These are phyloP conservation scores for Eulemur rubriventer DNA, from an alignment of 2,797 vertebrate species.

Conservation along the genomic window DNA sequence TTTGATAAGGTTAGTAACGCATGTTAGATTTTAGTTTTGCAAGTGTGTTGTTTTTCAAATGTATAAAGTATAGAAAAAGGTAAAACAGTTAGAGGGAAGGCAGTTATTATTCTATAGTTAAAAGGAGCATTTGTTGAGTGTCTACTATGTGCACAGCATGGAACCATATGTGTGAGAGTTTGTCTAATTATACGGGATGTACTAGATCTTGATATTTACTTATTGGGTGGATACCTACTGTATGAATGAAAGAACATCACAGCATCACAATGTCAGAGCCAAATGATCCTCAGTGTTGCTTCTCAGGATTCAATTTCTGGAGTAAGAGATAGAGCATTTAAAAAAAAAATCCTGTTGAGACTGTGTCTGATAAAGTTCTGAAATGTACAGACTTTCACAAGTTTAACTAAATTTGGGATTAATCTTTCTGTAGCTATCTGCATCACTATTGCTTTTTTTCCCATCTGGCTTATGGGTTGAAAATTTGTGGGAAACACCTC, in stretches of 20 bases:
- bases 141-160: neutral
- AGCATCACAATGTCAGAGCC: constrained; percentile 29
- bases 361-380: constrained; percentile 61
- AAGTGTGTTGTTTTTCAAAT: constrained; percentile 79
- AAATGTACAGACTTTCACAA: constrained; percentile 65
- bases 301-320: constrained; percentile 69
- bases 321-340: constrained; percentile 39
- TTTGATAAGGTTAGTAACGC: constrained; percentile 79
- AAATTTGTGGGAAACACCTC: constrained; percentile 54
- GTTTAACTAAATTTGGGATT: constrained; percentile 64
- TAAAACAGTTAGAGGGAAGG: constrained; percentile 59
- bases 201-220: neutral
- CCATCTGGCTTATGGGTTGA: constrained; percentile 65
- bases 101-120: constrained; percentile 76
- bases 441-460: constrained; percentile 76
- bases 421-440: constrained; percentile 72
- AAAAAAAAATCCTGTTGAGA: constrained; percentile 47
- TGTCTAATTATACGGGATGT: neutral
- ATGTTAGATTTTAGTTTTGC: constrained; percentile 82
- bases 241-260: neutral
- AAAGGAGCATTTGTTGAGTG: neutral
- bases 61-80: constrained; percentile 77
- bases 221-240: neutral
- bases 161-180: neutral
- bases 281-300: constrained; percentile 38